These are phyloP conservation scores for Trinectes maculatus DNA, from an alignment of 2,113 vertebrate genomes.

Conservation along the genomic window DNA sequence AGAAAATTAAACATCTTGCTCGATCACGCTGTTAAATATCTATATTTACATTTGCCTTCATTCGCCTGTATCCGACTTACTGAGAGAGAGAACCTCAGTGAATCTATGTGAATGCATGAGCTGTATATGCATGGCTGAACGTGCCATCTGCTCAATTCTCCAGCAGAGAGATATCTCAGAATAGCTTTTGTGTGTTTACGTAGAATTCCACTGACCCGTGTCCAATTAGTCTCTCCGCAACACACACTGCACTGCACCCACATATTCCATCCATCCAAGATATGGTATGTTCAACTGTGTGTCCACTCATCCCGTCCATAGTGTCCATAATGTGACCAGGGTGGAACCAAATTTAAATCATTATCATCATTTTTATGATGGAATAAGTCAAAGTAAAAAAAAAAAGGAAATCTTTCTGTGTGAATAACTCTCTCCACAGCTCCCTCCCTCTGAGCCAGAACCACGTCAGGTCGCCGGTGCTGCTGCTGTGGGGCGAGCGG, in stretches of 20 bases:
- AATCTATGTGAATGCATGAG: too few species aligned
- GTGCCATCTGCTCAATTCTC: conserved; percentile 74
- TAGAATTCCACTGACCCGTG: conserved; percentile 64
- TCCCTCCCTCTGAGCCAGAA: conserved; percentile 90
- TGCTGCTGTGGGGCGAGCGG: conserved; percentile 94
- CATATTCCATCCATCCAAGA: conserved; percentile 4
- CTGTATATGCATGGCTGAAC: conserved; percentile 54
- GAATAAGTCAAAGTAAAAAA: not conserved
- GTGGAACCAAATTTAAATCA: too few species aligned
- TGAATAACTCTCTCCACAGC: conserved; percentile 79
- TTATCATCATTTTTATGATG: too few species aligned
- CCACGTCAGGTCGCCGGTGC: conserved; percentile 89
- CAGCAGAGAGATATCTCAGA: conserved; percentile 53
- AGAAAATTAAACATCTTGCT: not conserved
- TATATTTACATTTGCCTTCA: not conserved
- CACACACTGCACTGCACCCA: conserved; percentile 13
- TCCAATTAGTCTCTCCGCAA: conserved; percentile 41
- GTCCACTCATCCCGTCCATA: not conserved
- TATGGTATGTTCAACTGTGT: not conserved
- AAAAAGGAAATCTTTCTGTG: too few species aligned
- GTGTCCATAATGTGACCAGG: too few species aligned
- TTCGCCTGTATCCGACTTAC: conserved; percentile 30
- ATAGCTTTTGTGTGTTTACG: conserved; percentile 56
- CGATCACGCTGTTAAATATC: not conserved
- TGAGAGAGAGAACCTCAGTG: too few species aligned